Base-by-base conservation (phyloP, 2,888 invertebrate species). In the Strigamia crassipes region DNA sequence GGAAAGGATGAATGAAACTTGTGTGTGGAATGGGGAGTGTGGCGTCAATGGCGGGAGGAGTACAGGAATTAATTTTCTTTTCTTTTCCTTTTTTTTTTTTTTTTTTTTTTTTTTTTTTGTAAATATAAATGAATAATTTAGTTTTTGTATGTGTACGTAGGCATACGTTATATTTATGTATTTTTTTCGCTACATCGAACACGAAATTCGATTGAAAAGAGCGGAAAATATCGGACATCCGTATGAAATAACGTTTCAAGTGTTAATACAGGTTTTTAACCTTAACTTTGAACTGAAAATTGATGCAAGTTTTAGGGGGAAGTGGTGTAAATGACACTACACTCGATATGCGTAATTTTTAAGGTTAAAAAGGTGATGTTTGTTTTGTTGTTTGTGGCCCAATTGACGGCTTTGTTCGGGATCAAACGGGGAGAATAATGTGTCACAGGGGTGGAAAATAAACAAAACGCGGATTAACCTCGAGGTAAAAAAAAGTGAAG, bases 251-350 rank as follows among this genome's bases (percentile, higher is more conserved):
- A 73, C 73, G 73, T 73, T 73, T 56, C 56, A 31, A 23, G 73
- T 73, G 73, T 73, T 73, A 73, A 73, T 73, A 31, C 73, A 73
- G 73, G 73, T 73, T 73, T 73, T 73, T 73, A 73, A 73, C 73
- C 73, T 73, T 73, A 73, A 73, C 73, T 73, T 73, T 73, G 73
- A 73, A 73, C 73, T 73, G 73, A 73, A 73, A 73, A 73, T 73
- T 73, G 73, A 73, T 73, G 73, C 73, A 31, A 73, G 1, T 23
- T 73, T 27, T 73, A 27, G 73, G 31, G 73, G 73, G 31, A 73
- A 31, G 15, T 73, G 73, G 73, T 73, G 27, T 73, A 27, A 27
- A 73, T 73, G 73, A 73, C 31, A 9, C 56, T 15, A 18, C 27
- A 18, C 18, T 9, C 21, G 56, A 18, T 56, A n/a, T 56, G 56